These are phyloP conservation scores for Pachyuromys duprasi DNA, from an alignment of 2,797 vertebrate genomes.

Conservation along the genomic window DNA sequence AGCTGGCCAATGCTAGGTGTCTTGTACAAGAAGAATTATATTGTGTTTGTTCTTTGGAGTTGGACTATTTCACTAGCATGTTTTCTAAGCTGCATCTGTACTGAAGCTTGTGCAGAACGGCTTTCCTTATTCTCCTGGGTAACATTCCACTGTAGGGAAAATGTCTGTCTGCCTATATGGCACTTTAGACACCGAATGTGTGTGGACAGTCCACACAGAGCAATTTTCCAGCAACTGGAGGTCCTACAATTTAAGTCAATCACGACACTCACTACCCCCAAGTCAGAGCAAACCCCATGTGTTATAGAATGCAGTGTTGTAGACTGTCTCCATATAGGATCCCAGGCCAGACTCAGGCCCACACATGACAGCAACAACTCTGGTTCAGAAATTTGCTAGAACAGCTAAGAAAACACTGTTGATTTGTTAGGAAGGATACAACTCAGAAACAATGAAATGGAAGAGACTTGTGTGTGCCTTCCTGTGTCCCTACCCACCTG, in stretches of 20 bases:
- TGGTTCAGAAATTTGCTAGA: background rate
- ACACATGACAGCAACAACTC: too few relatives aligned
- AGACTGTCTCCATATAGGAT: background rate
- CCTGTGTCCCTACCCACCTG: too few relatives aligned
- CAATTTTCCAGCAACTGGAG: background rate
- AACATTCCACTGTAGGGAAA: background rate
- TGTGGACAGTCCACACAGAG: background rate
- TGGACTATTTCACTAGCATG: background rate
- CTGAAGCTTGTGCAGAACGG: background rate
- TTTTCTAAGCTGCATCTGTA: background rate
- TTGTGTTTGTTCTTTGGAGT: background rate
- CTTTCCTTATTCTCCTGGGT: background rate
- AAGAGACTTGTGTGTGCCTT: background rate
- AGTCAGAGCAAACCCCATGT: background rate
- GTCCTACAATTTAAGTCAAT: background rate
- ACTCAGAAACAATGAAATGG: background rate
- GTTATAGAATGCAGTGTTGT: background rate
- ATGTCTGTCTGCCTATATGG: background rate
- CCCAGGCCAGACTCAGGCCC: background rate
- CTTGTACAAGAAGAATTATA: background rate
- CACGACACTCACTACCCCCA: background rate
- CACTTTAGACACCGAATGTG: background rate
- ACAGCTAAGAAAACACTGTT: background rate
- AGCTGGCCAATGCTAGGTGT: background rate
- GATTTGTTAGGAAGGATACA: background rate